Conservation (phyloP, 2,113 vertebrate species). For the Ammodytes dubius region DNA sequence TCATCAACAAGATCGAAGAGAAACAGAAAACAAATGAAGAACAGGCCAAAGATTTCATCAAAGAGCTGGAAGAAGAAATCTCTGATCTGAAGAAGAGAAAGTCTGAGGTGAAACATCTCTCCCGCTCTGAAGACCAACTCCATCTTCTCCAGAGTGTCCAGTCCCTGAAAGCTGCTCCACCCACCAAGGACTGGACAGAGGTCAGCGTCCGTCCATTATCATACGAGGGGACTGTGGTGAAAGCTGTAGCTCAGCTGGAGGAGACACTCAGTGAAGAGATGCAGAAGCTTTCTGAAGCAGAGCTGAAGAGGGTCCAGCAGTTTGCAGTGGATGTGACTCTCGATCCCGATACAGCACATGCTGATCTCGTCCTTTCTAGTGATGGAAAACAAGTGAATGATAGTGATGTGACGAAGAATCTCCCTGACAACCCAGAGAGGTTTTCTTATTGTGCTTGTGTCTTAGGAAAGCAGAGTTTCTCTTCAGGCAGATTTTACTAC, state of each 20-base stretch:
- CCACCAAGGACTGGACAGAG: conserved; percentile 25
- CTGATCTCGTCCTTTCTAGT: accelerated
- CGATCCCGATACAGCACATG: conserved; percentile 27
- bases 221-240: conserved; percentile 17
- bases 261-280: neutral
- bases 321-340: conserved; percentile 31
- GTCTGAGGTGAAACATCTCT: conserved; percentile 7
- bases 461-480: conserved; percentile 32
- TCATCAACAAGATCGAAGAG: neutral
- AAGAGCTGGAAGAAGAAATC: conserved; percentile 36
- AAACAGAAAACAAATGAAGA: neutral
- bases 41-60: conserved; percentile 13
- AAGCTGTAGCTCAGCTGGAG: conserved; percentile 20
- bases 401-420: neutral
- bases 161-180: neutral
- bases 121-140: conserved; percentile 19
- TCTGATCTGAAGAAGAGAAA: conserved; percentile 31
- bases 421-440: conserved; percentile 15
- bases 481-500: conserved; percentile 34
- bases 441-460: accelerated
- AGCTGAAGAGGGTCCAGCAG: conserved; percentile 33
- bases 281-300: neutral
- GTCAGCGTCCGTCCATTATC: neutral
- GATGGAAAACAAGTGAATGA: neutral
- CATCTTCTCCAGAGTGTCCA: conserved; percentile 12